Evolutionary conservation across 2,888 invertebrate genomes (phyloP), one percentile per base, ranked within the genome.

Genomic region (Caradrina kadenii): DNA sequence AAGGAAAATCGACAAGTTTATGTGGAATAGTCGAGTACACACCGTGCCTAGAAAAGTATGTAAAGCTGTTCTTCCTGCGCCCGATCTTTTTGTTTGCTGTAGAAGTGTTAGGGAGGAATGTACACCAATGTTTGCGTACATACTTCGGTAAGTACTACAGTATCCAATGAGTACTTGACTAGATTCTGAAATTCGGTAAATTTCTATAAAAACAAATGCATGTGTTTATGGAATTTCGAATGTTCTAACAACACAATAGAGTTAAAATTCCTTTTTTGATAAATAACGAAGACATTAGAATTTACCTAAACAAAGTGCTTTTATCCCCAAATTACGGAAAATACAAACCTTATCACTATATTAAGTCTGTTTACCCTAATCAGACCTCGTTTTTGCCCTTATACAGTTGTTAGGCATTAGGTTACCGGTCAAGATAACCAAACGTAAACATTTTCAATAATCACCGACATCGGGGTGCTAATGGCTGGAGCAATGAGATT

Each of bases 351-450:
- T 62, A 66, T 69, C 55, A 56, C 48, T 50, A 71, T 66, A 68
- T 70, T 54, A 31, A 54, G 55, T 56, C 10, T 48, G 31, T 22
- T 55, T 19, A 80, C 52, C 77, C 35, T 63, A 66, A 76, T 79
- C 75, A 26, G 55, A 21, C 42, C 59, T 58, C 42, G 39, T 62
- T 82, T 79, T 66, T 45, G 58, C 49, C 49, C 61, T 59, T 63
- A 69, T 62, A 63, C 42, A 63, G 76, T 68, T 71, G 58, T 69
- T 69, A 69, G 53, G 49, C 50, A 65, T 65, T 62, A 82, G 50
- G 62, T 61, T 52, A 63, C 60, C 76, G 83, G 80, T 82, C 68
- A 76, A 80, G 83, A 80, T 80, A 82, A 82, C 63, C 71, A 59
- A 72, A 71, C 22, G 62, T 26, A 76, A 80, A 80, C 72, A 69